Conservation (phyloP, 1,140 invertebrate genomes). For the Drosophila fuyamai region DNA sequence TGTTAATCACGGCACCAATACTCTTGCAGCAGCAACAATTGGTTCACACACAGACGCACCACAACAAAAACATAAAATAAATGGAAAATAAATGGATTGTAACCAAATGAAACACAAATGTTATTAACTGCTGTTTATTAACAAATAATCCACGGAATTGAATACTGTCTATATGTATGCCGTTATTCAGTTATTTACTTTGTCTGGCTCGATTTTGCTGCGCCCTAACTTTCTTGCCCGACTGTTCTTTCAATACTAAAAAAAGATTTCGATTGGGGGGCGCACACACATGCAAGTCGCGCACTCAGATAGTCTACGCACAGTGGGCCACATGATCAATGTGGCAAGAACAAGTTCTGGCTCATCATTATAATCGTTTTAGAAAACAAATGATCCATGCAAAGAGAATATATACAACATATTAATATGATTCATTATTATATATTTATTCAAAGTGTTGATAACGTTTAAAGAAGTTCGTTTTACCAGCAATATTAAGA, state of each 20-base stretch:
- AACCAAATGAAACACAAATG: constrained; percentile 18
- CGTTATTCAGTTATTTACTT: constrained; percentile 54
- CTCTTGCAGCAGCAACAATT: constrained; percentile 44
- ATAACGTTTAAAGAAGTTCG: too few relatives aligned
- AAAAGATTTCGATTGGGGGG: constrained; percentile 49
- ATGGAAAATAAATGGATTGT: constrained; percentile 5
- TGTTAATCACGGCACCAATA: constrained; percentile 48
- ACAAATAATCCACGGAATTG: constrained; percentile 30
- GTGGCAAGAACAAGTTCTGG: background rate
- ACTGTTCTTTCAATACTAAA: constrained; percentile 58
- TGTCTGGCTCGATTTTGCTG: constrained; percentile 42
- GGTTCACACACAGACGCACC: constrained; percentile 48
- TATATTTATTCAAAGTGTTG: too few relatives aligned
- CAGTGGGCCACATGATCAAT: constrained; percentile 8
- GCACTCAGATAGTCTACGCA: constrained; percentile 36
- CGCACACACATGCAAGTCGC: constrained; percentile 22
- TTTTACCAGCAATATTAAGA: too few relatives aligned
- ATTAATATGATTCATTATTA: too few relatives aligned
- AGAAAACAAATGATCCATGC: too few relatives aligned
- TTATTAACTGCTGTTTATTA: constrained; percentile 15
- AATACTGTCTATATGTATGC: constrained; percentile 20
- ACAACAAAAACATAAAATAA: constrained; percentile 38
- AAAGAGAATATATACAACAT: too few relatives aligned
- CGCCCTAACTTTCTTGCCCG: constrained; percentile 60
- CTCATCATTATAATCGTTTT: too few relatives aligned